These are phyloP conservation scores for Lindbergichthys nudifrons DNA, from an alignment of 2,797 vertebrate genomes.

Conservation along the genomic window DNA sequence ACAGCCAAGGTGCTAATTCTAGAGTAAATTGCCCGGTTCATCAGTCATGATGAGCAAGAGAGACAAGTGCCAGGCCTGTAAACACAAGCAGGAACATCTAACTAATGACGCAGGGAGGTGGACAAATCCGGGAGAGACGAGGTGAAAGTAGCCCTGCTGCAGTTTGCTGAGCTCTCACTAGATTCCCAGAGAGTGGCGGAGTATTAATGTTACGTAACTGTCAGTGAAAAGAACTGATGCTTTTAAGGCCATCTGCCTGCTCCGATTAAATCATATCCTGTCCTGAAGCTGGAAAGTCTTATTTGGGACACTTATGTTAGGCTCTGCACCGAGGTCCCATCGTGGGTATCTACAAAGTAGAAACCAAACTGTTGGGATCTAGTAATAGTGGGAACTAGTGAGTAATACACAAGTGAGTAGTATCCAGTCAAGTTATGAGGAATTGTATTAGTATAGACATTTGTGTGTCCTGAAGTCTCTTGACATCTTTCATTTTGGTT, in stretches of 20 bases:
- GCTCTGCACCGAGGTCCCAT: constrained; percentile 20
- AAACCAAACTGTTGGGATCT: background rate
- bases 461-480: constrained; percentile 1
- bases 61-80: constrained; percentile 34
- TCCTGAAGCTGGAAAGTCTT: constrained; percentile 48
- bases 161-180: constrained; percentile 7
- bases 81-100: constrained; percentile 48
- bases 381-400: too few species aligned
- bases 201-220: constrained; percentile 64
- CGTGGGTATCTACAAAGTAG: too few species aligned
- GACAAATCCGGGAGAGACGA: constrained; percentile 7
- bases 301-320: constrained; percentile 47
- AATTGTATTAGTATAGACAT: background rate
- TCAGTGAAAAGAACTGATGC: constrained; percentile 29
- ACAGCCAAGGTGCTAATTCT: constrained; percentile 1
- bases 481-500: constrained; percentile 3
- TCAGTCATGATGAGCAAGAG: constrained; percentile 37
- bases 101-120: constrained; percentile 20
- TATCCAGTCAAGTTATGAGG: background rate
- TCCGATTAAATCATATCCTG: constrained; percentile 60
- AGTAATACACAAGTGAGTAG: too few species aligned
- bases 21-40: constrained; percentile 56
- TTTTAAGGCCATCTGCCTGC: constrained; percentile 54
- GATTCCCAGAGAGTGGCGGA: constrained; percentile 29
- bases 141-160: constrained; percentile 22